phyloP scores from a whole-genome alignment of 2,888 invertebrate genomes.

The Pachycephus smyrnensis region DNA sequence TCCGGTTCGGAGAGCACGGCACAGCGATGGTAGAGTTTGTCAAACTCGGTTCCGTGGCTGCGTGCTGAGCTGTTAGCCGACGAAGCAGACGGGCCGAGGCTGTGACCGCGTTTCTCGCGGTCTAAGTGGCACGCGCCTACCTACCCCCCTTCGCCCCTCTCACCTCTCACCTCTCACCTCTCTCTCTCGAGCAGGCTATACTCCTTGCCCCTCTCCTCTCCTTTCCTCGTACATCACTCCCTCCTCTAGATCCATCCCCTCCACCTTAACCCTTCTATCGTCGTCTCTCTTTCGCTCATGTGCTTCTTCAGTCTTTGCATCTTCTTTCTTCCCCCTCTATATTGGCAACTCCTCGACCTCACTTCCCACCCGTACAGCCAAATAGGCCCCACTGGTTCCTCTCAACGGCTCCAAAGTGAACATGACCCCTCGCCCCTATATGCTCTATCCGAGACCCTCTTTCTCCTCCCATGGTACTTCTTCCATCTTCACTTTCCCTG shows the following conservation, averaged over 20 bases:
- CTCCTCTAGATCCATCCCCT: background rate
- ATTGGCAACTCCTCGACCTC: constrained; percentile 14
- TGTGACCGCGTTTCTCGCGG: constrained; percentile 65
- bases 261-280: background rate
- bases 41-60: constrained; percentile 25
- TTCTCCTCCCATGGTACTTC: background rate
- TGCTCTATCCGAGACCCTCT: background rate
- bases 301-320: constrained; percentile 16
- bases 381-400: background rate
- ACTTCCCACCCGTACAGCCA: constrained; percentile 13
- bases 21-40: constrained; percentile 23
- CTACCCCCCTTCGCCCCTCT: constrained; percentile 45
- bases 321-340: background rate
- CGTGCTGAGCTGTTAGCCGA: constrained; percentile 23
- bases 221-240: background rate
- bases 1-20: background rate
- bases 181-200: constrained; percentile 5
- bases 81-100: constrained; percentile 62
- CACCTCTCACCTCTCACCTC: constrained; percentile 22
- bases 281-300: constrained; percentile 23
- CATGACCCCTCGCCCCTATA: constrained; percentile 7
- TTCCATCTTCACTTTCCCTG: constrained; percentile 8
- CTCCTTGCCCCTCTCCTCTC: background rate
- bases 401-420: background rate
- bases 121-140: constrained; percentile 65